Evolutionary conservation across 2,797 vertebrate genomes (phyloP).

Genomic region (Sarcoramphus papa): DNA sequence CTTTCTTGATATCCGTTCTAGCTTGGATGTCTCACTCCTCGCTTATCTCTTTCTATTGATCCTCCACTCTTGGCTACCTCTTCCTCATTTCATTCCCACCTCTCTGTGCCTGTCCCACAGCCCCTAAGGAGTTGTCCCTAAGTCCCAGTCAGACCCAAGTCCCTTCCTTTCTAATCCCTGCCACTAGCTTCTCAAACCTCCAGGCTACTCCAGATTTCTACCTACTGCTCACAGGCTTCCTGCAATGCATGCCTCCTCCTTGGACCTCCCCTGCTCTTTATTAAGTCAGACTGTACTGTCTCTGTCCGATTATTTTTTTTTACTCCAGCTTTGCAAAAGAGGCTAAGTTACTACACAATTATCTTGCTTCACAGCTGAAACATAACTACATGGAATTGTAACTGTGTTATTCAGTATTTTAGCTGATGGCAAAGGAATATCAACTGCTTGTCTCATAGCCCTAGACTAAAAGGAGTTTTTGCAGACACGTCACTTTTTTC

Average conservation of each 20-base stretch:
- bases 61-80: neutral
- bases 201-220: neutral
- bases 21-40: neutral
- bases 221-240: neutral
- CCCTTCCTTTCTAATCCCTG: neutral
- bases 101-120: neutral
- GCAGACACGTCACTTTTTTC: neutral
- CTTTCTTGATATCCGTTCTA: neutral
- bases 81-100: neutral
- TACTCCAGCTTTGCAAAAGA: neutral
- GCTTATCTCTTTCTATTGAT: neutral
- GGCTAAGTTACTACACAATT: neutral
- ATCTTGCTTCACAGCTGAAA: neutral
- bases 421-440: neutral
- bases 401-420: neutral
- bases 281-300: neutral
- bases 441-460: neutral
- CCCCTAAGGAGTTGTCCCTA: neutral
- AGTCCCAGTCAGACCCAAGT: neutral
- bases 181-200: neutral
- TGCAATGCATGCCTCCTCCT: neutral
- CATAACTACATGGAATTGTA: neutral
- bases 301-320: neutral
- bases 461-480: neutral
- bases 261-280: neutral